Percentiles rank a stretch among this genome's conserved stretches.
phyloP scores from a whole-genome alignment of 2,797 vertebrate genomes.

The Cetoscarus ocellatus region DNA sequence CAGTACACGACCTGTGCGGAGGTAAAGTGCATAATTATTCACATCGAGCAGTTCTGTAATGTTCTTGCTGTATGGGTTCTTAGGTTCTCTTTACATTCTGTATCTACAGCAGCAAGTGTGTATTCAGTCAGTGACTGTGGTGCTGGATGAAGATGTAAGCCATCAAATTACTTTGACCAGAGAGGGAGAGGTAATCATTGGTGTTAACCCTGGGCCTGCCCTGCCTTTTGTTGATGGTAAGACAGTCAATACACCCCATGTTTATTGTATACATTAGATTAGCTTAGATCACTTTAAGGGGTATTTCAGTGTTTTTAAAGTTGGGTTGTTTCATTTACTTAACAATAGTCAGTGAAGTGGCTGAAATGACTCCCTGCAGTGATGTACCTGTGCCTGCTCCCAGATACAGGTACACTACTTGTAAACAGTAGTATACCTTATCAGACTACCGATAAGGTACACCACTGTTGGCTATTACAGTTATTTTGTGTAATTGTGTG shows the following conservation, averaged over 20 bases:
- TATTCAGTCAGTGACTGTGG: slow-evolving; percentile 93
- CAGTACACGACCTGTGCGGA: slow-evolving; percentile 93
- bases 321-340: too few species aligned
- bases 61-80: not conserved
- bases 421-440: too few species aligned
- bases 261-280: not conserved
- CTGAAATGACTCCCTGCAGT: too few species aligned
- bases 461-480: too few species aligned
- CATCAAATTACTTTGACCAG: slow-evolving; percentile 93
- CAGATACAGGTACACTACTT: too few species aligned
- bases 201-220: slow-evolving; percentile 86
- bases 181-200: slow-evolving; percentile 91
- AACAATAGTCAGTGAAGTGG: too few species aligned
- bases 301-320: too few species aligned
- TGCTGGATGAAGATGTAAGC: slow-evolving; percentile 93
- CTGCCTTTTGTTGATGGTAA: slow-evolving; percentile 90
- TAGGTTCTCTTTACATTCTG: not conserved
- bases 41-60: not conserved
- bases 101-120: slow-evolving; percentile 89
- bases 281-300: too few species aligned
- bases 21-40: slow-evolving; percentile 79
- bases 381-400: too few species aligned
- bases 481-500: too few species aligned
- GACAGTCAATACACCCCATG: slow-evolving; percentile 22
- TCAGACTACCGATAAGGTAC: too few species aligned